These are phyloP conservation scores for Ahaetulla prasina DNA, from an alignment of 2,113 vertebrate genomes.

Conservation along the genomic window DNA sequence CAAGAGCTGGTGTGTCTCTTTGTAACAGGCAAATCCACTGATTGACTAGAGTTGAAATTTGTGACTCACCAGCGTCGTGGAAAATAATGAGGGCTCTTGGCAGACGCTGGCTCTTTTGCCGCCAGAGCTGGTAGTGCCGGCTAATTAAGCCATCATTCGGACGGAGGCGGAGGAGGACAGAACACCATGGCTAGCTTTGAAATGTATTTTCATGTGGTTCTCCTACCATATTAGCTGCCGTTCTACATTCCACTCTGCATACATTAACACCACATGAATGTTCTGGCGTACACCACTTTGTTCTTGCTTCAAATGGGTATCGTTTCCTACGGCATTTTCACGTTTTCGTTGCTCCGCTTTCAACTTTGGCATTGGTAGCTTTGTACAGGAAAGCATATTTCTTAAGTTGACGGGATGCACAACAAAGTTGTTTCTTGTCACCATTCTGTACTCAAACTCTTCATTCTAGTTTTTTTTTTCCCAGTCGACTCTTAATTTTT, in stretches of 20 bases:
- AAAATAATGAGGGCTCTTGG: no score
- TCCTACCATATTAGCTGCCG: background rate
- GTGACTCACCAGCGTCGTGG: no score
- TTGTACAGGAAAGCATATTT: background rate
- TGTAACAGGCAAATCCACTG: no score
- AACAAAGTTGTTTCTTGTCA: background rate
- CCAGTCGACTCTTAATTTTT: background rate
- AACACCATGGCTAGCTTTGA: background rate
- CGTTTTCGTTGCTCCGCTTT: background rate
- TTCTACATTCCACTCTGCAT: background rate
- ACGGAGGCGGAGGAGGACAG: no score
- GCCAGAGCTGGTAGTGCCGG: no score
- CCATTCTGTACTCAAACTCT: background rate
- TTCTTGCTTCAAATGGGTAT: background rate
- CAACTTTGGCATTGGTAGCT: background rate
- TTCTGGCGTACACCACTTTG: background rate
- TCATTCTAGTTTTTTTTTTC: background rate
- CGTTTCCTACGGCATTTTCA: background rate
- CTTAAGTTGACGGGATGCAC: background rate
- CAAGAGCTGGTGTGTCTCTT: no score
- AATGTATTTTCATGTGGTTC: background rate
- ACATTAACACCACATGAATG: background rate
- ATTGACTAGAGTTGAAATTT: no score
- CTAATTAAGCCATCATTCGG: no score
- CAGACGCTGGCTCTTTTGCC: no score